Percentiles rank a stretch among this genome's conserved stretches.
Conservation (phyloP, 2,113 vertebrate species). For the Capreolus pygargus region DNA sequence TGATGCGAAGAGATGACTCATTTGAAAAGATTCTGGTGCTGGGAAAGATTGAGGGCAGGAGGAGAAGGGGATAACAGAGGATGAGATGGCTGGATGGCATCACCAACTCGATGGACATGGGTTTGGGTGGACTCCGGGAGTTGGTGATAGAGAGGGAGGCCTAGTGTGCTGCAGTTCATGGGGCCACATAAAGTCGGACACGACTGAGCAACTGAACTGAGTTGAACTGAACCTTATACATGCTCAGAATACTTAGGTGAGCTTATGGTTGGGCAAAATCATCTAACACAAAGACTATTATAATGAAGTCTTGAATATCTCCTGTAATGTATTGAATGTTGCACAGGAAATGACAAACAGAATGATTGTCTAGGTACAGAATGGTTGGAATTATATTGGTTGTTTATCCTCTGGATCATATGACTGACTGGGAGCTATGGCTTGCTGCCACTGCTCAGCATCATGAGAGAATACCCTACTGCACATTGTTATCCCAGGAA, state of each 20-base stretch:
- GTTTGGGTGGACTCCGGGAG: no score
- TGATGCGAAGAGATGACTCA: no score
- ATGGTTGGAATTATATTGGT: neutral
- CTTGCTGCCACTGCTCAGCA: neutral
- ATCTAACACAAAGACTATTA: neutral
- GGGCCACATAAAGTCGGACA: no score
- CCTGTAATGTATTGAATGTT: neutral
- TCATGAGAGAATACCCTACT: neutral
- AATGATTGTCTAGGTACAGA: neutral
- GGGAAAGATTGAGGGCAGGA: no score
- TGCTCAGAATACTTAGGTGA: neutral
- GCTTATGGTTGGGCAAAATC: neutral
- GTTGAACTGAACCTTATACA: neutral
- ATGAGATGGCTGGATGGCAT: no score
- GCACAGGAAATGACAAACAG: neutral
- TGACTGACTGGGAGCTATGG: neutral
- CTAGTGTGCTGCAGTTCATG: no score
- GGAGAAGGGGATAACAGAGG: no score
- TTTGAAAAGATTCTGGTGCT: no score
- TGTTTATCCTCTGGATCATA: neutral
- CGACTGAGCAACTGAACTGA: no score
- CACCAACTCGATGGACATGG: no score
- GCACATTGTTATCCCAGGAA: neutral
- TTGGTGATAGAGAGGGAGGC: no score
- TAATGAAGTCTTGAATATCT: neutral